Evolutionary conservation across 2,888 invertebrate species (phyloP), one percentile per base, ranked within the genome.

Genomic region (Beris morrisii): DNA sequence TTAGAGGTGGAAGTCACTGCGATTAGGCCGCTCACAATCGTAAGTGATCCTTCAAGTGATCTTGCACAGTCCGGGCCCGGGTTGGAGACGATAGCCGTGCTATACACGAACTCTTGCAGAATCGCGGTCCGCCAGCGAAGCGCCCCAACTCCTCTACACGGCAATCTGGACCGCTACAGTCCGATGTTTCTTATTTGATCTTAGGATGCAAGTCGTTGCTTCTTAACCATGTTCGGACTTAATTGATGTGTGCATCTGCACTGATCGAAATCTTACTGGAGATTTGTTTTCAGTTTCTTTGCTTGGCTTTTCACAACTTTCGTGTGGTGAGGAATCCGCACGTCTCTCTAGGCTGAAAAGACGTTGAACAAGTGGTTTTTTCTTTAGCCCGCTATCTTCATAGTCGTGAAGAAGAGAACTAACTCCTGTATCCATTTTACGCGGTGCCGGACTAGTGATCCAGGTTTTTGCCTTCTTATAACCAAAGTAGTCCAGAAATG

Each of bases 1-100:
- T 70, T 70, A 70, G 66, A 70, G 68, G 63, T 69, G 67, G 69
- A 69, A 69, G 69, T 64, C 61, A 67, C 57, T 67, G 46, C 69
- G 69, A 69, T 69, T 63, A 66, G 64, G 65, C 65, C 66, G 57
- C 65, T 67, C 67, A 65, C 69, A 69, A 67, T 67, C 65, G 65
- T 53, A 69, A 65, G 65, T 67, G 69, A 69, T 69, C 65, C 57
- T 59, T 56, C 64, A 64, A 55, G 44, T 64, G 64, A 64, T 64
- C 45, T 38, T 64, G 28, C 44, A 53, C n/a, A 31, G 9, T 46
- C 12, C 13, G 9, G 44, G 12, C 44, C 9, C 15, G 12, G 59
- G 58, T 46, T 45, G 58, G 12, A 12, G 28, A 6, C 12, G 7
- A 38, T 38, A 5, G 38, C 38, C 53, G 22, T 12, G 22, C 22